phyloP scores from a whole-genome alignment of 2,113 vertebrate species.

The Sphyrna mokarran region DNA sequence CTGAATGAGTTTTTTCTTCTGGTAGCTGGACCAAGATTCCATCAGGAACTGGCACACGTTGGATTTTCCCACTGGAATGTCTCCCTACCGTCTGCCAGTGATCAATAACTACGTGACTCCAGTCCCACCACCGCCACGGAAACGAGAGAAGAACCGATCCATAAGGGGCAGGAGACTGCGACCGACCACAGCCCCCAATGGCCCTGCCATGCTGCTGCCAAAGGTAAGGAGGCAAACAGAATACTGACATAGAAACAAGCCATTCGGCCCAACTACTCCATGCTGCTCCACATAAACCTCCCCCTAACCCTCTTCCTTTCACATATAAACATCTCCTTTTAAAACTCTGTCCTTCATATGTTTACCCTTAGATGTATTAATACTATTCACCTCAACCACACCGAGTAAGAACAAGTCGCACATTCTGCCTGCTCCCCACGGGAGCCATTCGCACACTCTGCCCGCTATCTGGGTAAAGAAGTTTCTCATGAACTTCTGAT shows the following conservation, averaged over 20 bases:
- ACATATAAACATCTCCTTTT: background rate
- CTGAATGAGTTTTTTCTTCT: slow-evolving; percentile 31
- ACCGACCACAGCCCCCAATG: slow-evolving; percentile 59
- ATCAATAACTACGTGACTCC: slow-evolving; percentile 61
- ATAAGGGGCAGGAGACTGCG: slow-evolving; percentile 56
- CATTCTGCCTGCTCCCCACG: background rate
- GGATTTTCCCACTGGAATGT: slow-evolving; percentile 50
- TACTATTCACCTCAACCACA: background rate
- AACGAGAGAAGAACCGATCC: slow-evolving; percentile 46
- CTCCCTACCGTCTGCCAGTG: slow-evolving; percentile 66
- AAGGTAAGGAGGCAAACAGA: slow-evolving; percentile 47
- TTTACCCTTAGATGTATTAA: background rate
- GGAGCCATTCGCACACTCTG: background rate
- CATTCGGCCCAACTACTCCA: background rate
- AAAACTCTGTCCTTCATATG: background rate
- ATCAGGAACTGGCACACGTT: slow-evolving; percentile 45
- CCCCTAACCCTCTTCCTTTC: background rate
- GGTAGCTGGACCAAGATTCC: slow-evolving; percentile 60
- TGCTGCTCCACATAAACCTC: background rate
- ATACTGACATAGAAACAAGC: background rate
- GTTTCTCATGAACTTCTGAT: background rate
- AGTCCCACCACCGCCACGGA: slow-evolving; percentile 58
- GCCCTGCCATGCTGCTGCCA: slow-evolving; percentile 45
- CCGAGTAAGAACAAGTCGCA: background rate
- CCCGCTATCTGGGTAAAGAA: background rate